These are phyloP conservation scores for Nephila pilipes DNA, from an alignment of 1,140 invertebrate genomes.

Conservation along the genomic window DNA sequence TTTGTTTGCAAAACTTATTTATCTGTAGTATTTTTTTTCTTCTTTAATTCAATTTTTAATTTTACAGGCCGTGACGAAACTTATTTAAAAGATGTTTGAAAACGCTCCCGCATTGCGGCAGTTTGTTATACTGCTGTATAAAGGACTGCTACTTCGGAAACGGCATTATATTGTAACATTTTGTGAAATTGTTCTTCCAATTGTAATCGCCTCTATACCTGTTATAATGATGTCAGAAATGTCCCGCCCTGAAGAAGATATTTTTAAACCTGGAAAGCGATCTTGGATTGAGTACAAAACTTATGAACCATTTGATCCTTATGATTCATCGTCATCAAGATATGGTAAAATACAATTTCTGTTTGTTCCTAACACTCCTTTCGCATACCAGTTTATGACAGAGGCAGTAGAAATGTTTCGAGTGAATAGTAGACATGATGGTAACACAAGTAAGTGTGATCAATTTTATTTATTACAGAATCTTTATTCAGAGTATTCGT, in stretches of 20 bases:
- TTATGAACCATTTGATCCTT: constrained; percentile 10
- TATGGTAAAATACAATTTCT: background rate
- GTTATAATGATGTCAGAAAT: constrained; percentile 56
- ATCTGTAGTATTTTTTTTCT: no score
- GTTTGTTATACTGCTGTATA: constrained; percentile 80
- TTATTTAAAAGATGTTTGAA: no score
- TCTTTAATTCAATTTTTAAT: no score
- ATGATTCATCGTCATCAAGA: background rate
- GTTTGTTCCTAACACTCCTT: background rate
- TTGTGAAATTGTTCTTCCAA: constrained; percentile 80
- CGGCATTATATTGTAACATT: constrained; percentile 78
- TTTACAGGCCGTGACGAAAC: no score
- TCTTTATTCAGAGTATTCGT: no score
- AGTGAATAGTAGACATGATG: background rate
- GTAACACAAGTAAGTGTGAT: constrained; percentile 7
- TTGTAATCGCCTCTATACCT: constrained; percentile 55
- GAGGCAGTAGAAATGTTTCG: constrained; percentile 8
- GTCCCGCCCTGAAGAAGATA: no score
- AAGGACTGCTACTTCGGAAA: constrained; percentile 74
- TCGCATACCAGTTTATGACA: background rate
- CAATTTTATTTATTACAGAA: background rate
- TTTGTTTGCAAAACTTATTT: no score
- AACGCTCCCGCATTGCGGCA: constrained; percentile 80
- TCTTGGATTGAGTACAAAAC: background rate
- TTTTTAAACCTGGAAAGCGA: no score